These are phyloP conservation scores for Lobophora halterata DNA, from an alignment of 2,888 invertebrate species.

Conservation along the genomic window DNA sequence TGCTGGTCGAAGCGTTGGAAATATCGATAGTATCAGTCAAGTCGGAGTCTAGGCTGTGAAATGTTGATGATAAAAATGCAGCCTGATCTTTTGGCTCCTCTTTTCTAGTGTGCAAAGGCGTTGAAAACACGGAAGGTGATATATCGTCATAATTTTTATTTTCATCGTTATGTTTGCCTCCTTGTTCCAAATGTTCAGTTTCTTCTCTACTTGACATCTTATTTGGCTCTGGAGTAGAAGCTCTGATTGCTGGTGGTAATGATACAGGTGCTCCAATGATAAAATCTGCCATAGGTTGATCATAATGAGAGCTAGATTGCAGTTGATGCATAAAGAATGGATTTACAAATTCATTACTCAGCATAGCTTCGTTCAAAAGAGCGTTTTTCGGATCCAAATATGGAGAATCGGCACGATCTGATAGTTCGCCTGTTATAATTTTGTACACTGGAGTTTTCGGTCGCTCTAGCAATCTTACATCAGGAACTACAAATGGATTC, in stretches of 20 bases:
- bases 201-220: slow-evolving; percentile 28
- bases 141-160: slow-evolving; percentile 28
- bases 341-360: slow-evolving; percentile 60
- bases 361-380: slow-evolving; percentile 41
- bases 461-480: slow-evolving; percentile 44
- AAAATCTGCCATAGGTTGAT: slow-evolving; percentile 61
- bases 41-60: slow-evolving; percentile 58
- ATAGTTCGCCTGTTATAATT: slow-evolving; percentile 57
- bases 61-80: slow-evolving; percentile 43
- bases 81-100: slow-evolving; percentile 28
- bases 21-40: slow-evolving; percentile 44
- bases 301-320: slow-evolving; percentile 36
- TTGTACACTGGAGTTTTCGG: slow-evolving; percentile 71
- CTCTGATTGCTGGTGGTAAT: slow-evolving; percentile 59
- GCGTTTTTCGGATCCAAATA: slow-evolving; percentile 46
- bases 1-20: slow-evolving; percentile 41
- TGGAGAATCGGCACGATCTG: slow-evolving; percentile 49
- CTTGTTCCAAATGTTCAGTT: slow-evolving; percentile 25
- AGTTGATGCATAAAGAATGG: slow-evolving; percentile 62
- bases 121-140: slow-evolving; percentile 38
- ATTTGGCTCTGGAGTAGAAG: slow-evolving; percentile 54
- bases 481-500: slow-evolving; percentile 54
- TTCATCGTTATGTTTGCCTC: slow-evolving; percentile 15
- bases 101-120: slow-evolving; percentile 36
- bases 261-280: slow-evolving; percentile 78